These are phyloP conservation scores for Mythimna pallens DNA, from an alignment of 2,888 invertebrate species.

Conservation along the genomic window DNA sequence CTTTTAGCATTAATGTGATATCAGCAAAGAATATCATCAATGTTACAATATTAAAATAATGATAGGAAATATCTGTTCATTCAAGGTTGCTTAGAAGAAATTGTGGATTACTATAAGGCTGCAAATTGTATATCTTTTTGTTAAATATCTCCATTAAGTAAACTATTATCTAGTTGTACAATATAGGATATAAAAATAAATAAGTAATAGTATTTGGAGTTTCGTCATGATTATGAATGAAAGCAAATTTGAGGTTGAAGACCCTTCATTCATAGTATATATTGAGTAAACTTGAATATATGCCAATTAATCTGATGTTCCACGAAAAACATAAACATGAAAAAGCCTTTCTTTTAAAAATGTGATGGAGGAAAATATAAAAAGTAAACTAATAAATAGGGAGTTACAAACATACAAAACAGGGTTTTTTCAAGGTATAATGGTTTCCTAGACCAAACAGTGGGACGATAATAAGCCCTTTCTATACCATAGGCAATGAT, in stretches of 20 bases:
- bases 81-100: too few relatives aligned
- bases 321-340: neutral
- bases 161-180: too few relatives aligned
- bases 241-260: neutral
- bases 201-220: neutral
- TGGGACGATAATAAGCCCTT: constrained; percentile 50
- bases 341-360: neutral
- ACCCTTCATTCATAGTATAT: neutral
- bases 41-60: neutral
- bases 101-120: too few relatives aligned
- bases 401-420: constrained; percentile 22
- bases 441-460: constrained; percentile 45
- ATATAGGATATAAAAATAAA: too few relatives aligned
- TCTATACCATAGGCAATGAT: constrained; percentile 51
- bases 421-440: constrained; percentile 25
- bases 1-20: constrained; percentile 20
- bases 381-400: constrained; percentile 25
- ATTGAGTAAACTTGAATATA: neutral
- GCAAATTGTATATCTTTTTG: too few relatives aligned
- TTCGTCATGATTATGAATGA: neutral
- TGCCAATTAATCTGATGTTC: neutral
- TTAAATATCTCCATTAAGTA: too few relatives aligned
- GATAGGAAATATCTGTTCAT: too few relatives aligned
- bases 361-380: neutral
- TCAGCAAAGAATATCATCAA: constrained; percentile 9